Evolutionary conservation across 2,797 vertebrate species (phyloP).

Genomic region (Pseudomugil tenellus): DNA sequence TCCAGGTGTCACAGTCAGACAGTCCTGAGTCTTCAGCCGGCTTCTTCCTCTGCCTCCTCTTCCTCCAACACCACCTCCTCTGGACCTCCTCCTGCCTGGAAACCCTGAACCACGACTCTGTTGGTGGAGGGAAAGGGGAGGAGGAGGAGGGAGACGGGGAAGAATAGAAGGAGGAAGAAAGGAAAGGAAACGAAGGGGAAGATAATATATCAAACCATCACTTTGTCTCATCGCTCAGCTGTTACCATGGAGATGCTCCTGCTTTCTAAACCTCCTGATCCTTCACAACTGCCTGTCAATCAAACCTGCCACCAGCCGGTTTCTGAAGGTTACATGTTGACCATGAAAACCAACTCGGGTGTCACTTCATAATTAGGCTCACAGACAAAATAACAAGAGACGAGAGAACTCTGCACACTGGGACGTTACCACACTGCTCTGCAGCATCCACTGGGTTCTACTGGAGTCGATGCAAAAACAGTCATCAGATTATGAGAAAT

Average conservation of each 20-base stretch:
- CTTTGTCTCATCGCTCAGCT: not conserved
- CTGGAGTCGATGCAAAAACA: too few species aligned
- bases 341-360: too few species aligned
- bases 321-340: too few species aligned
- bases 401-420: too few species aligned
- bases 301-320: too few species aligned
- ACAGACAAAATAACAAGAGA: too few species aligned
- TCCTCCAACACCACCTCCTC: constrained; percentile 90
- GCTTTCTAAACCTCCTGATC: too few species aligned
- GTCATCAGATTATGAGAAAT: too few species aligned
- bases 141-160: not conserved
- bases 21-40: constrained; percentile 88
- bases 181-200: not conserved
- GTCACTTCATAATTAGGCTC: too few species aligned
- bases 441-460: too few species aligned
- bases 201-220: not conserved
- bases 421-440: too few species aligned
- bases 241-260: constrained; percentile 15
- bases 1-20: constrained; percentile 85
- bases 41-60: constrained; percentile 94
- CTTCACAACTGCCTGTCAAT: too few species aligned
- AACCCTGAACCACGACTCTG: constrained; percentile 97
- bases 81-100: constrained; percentile 90
- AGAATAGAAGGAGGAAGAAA: not conserved
- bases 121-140: not conserved